Evolutionary conservation across 2,113 vertebrate genomes (phyloP), one percentile per base, ranked within the genome.

Genomic region (Lates calcarifer): DNA sequence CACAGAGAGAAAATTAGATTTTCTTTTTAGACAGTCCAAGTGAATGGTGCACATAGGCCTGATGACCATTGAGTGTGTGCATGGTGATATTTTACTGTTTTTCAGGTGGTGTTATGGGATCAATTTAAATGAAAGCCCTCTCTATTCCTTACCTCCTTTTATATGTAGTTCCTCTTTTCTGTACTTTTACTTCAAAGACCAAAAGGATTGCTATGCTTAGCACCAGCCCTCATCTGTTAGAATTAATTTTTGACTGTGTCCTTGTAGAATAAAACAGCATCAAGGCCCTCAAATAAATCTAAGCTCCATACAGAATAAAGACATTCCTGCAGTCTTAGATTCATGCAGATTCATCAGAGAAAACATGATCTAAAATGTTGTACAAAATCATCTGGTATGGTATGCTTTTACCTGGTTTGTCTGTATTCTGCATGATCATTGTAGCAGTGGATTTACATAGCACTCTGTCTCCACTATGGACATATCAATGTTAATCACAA

Each of bases 131-230:
- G 17, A 75, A 77, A 75, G 76, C 62, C 18, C 35, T 1, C 6
- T 66, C 24, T 55, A 13, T 41, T 67, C 8, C 29, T 28, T 33
- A 29, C 11, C 29, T 22, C 41, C 33, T 53, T 61, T 69, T 15
- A n/a, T 64, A 11, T 61, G 33, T 66, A 37, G 35, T 47, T 28
- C 37, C 37, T 81, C 17, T 35, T 57, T 33, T 62, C 49, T 56
- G 51, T 69, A 53, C 66, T 85, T 75, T 43, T 45, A 82, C 81
- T 79, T 86, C 66, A 82, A 80, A 80, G 61, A 80, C 69, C 20
- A 56, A 66, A 37, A 58, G 29, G 57, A 69, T 91, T 77, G 58
- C 77, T 79, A 39, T 82, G 67, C 72, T 75, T 45, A 0, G 55
- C 75, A 39, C 31, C 37, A 35, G 51, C 31, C 15, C 33, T 78